These are phyloP conservation scores for Theocolax elegans DNA, from an alignment of 1,140 invertebrate species.

Conservation along the genomic window DNA sequence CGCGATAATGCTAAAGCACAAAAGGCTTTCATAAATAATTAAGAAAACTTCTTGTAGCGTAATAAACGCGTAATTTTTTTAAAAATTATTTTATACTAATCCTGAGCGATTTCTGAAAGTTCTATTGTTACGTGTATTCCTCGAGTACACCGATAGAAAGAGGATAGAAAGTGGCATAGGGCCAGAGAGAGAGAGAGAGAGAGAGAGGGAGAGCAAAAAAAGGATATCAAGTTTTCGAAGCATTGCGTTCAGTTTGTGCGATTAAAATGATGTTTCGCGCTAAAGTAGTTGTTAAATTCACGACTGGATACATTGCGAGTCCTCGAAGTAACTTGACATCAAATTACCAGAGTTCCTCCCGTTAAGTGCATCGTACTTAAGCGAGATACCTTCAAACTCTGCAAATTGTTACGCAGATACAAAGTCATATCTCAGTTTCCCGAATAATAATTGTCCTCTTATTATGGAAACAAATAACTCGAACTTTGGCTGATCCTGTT, in stretches of 20 bases:
- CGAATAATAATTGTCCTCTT: conserved; percentile 23
- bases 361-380: conserved; percentile 19
- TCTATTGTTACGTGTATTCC: no score
- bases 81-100: no score
- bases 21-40: no score
- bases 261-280: conserved; percentile 8
- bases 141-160: no score
- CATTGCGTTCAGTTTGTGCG: background rate
- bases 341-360: conserved; percentile 10
- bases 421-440: conserved; percentile 7
- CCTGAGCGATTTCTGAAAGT: no score
- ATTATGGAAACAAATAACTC: conserved; percentile 11
- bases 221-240: background rate
- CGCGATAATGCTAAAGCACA: no score
- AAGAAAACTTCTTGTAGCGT: no score
- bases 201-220: background rate
- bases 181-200: background rate
- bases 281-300: conserved; percentile 22
- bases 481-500: background rate
- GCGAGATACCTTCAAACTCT: conserved; percentile 21
- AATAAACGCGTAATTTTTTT: no score
- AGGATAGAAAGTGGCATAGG: background rate
- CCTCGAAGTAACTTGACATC: conserved; percentile 16
- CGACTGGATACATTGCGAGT: conserved; percentile 9
- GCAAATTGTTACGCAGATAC: conserved; percentile 27